Percentiles rank a stretch among this genome's conserved stretches.
phyloP scores from a whole-genome alignment of 2,888 invertebrate species.

The Zonitis immaculata region DNA sequence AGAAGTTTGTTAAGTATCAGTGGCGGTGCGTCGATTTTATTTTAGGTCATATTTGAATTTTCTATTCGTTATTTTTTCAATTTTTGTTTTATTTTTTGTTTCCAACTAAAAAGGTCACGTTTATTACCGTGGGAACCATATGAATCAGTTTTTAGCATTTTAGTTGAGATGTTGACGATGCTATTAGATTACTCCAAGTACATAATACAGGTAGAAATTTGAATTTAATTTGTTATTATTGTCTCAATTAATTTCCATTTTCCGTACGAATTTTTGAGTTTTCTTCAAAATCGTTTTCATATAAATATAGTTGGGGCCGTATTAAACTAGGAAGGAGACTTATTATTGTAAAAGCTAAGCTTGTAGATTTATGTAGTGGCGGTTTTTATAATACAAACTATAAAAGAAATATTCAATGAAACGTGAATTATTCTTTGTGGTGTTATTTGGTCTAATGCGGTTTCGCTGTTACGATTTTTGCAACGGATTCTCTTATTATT shows the following conservation, averaged over 20 bases:
- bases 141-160: constrained; percentile 19
- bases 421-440: constrained; percentile 20
- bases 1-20: constrained; percentile 43
- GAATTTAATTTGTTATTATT: not conserved
- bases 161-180: not conserved
- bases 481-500: constrained; percentile 8
- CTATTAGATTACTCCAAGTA: not conserved
- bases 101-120: constrained; percentile 27
- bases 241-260: not conserved
- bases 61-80: not conserved
- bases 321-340: no score
- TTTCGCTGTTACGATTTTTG: constrained; percentile 11
- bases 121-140: constrained; percentile 31
- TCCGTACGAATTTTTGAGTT: not conserved
- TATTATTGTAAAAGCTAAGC: not conserved
- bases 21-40: constrained; percentile 26
- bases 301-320: not conserved
- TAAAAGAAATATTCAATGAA: constrained; percentile 21
- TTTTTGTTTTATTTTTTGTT: not conserved
- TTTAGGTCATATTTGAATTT: constrained; percentile 4
- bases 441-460: constrained; percentile 11
- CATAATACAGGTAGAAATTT: not conserved
- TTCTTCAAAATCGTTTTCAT: not conserved
- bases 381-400: not conserved
- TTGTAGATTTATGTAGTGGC: not conserved